phyloP scores from a whole-genome alignment of 2,113 vertebrate species.

The Macquaria australasica region DNA sequence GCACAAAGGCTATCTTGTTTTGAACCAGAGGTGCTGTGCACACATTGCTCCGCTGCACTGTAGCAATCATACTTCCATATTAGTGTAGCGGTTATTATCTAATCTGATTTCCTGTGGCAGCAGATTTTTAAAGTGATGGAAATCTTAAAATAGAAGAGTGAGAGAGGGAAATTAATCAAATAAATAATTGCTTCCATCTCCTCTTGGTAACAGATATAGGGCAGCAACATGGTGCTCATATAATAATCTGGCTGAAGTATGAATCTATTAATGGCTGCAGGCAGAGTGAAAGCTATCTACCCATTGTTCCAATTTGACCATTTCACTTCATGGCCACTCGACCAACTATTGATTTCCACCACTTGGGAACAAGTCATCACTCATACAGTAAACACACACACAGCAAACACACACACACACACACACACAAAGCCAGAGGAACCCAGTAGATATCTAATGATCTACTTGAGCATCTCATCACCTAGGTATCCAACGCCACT shows the following conservation, averaged over 20 bases:
- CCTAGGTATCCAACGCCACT: slow-evolving; percentile 63
- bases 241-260: slow-evolving; percentile 42
- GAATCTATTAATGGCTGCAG: slow-evolving; percentile 50
- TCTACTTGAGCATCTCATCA: slow-evolving; percentile 72
- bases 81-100: slow-evolving; percentile 32
- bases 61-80: slow-evolving; percentile 10
- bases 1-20: slow-evolving; percentile 19
- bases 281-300: slow-evolving; percentile 29
- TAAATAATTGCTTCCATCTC: slow-evolving; percentile 41
- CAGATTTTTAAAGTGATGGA: slow-evolving; percentile 35
- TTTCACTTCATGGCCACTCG: slow-evolving; percentile 24
- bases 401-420: neutral
- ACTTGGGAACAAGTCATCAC: slow-evolving; percentile 26
- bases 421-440: slow-evolving; percentile 1
- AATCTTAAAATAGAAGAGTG: slow-evolving; percentile 46
- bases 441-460: slow-evolving; percentile 64
- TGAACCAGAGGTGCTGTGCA: slow-evolving; percentile 7
- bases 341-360: slow-evolving; percentile 38
- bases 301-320: slow-evolving; percentile 27
- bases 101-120: slow-evolving; percentile 39
- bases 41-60: neutral
- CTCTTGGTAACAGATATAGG: slow-evolving; percentile 27
- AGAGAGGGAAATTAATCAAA: slow-evolving; percentile 41
- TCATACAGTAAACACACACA: neutral
- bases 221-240: slow-evolving; percentile 25